Percentiles rank a stretch among this genome's conserved stretches.
phyloP scores from a whole-genome alignment of 1,140 invertebrate genomes.

The Heliconius melpomene region DNA sequence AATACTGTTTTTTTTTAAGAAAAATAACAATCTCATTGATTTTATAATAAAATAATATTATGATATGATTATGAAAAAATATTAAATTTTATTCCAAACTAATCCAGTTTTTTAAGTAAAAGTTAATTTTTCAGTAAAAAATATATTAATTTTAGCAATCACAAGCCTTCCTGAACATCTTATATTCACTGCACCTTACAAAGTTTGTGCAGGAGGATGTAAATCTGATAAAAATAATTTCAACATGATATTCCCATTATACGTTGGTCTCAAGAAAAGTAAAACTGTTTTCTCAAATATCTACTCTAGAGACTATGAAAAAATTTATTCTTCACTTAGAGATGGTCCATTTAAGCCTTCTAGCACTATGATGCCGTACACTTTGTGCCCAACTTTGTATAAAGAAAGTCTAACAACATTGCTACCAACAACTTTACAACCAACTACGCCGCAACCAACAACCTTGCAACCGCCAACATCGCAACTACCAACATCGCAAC shows the following conservation, averaged over 20 bases:
- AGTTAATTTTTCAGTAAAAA: background rate
- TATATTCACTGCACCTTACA: constrained; percentile 64
- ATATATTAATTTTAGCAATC: constrained; percentile 48
- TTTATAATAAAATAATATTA: too few relatives aligned
- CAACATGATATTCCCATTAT: constrained; percentile 55
- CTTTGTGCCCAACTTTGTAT: constrained; percentile 30
- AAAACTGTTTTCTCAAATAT: constrained; percentile 34
- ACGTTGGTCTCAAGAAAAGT: constrained; percentile 45
- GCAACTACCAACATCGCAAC: too few relatives aligned
- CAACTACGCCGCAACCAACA: too few relatives aligned
- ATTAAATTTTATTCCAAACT: too few relatives aligned
- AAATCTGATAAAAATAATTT: constrained; percentile 40
- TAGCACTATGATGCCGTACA: constrained; percentile 38
- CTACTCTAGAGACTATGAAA: constrained; percentile 38
- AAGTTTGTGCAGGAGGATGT: constrained; percentile 56
- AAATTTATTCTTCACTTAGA: constrained; percentile 22
- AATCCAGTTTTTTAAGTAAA: too few relatives aligned
- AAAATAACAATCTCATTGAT: too few relatives aligned
- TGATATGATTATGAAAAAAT: too few relatives aligned
- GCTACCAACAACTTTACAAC: too few relatives aligned
- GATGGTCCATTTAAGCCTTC: constrained; percentile 47
- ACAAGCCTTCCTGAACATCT: constrained; percentile 46
- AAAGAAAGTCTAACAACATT: too few relatives aligned
- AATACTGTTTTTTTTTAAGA: too few relatives aligned
- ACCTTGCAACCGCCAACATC: too few relatives aligned